A percentile compares a stretch with the other conserved stretches of the same genome.
phyloP scores from a whole-genome alignment of 2,797 vertebrate genomes.

The Allobates femoralis region DNA sequence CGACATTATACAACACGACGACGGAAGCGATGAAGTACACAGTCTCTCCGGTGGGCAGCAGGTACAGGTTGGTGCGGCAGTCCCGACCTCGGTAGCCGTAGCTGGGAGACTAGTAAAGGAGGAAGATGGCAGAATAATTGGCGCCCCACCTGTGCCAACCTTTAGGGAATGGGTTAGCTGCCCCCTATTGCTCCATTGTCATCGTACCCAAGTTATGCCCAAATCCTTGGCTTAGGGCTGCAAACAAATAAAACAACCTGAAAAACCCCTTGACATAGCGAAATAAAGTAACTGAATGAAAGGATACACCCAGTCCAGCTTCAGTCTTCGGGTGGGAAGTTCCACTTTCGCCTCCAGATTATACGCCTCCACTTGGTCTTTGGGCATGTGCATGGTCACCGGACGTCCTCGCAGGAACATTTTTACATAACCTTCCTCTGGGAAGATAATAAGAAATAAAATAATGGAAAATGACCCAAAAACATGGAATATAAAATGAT shows the following conservation, averaged over 20 bases:
- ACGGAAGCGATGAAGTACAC: slow-evolving; percentile 98
- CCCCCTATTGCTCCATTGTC: too few relatives aligned
- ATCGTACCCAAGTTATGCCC: too few relatives aligned
- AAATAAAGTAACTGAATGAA: slow-evolving; percentile 62
- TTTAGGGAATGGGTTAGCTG: too few relatives aligned
- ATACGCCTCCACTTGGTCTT: slow-evolving; percentile 93
- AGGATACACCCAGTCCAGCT: slow-evolving; percentile 99
- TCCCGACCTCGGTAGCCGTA: slow-evolving; percentile 97
- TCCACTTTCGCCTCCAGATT: slow-evolving; percentile 91
- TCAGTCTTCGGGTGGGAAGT: slow-evolving; percentile 90
- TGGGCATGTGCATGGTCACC: slow-evolving; percentile 98
- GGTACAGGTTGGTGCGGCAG: slow-evolving; percentile 95
- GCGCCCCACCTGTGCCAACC: neutral
- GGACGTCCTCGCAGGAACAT: slow-evolving; percentile 98
- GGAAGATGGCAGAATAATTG: neutral
- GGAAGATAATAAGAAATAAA: slow-evolving; percentile 48
- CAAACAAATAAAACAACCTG: neutral
- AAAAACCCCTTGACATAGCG: neutral
- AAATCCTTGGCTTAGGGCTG: neutral
- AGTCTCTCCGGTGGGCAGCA: slow-evolving; percentile 95
- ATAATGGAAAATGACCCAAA: neutral
- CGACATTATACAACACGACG: slow-evolving; percentile 94
- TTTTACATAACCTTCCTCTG: slow-evolving; percentile 99
- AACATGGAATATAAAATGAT: neutral
- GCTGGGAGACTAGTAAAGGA: slow-evolving; percentile 77